Conservation (phyloP, 2,888 invertebrate species). For the Proisotoma minuta region DNA sequence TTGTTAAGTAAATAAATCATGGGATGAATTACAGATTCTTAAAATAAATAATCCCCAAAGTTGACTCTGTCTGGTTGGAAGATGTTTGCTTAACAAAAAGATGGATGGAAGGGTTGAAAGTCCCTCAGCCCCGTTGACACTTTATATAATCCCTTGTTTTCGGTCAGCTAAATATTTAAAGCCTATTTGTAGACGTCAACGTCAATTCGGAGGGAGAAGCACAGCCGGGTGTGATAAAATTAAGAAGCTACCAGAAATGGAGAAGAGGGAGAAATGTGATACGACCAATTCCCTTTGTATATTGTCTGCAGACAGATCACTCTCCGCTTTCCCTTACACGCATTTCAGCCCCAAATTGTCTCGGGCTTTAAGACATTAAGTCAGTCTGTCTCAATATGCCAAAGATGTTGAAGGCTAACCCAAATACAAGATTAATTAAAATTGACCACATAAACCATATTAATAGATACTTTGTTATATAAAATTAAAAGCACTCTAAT, state of each 20-base stretch:
- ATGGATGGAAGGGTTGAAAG: neutral
- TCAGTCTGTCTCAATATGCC: too few species aligned
- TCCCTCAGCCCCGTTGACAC: conserved; percentile 21
- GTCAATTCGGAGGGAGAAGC: conserved; percentile 26
- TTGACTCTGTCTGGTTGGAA: neutral
- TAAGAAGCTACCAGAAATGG: conserved; percentile 6
- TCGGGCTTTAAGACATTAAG: too few species aligned
- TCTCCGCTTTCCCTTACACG: too few species aligned
- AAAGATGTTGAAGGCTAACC: too few species aligned
- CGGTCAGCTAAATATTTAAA: conserved; percentile 37
- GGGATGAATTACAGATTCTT: neutral
- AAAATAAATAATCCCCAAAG: neutral
- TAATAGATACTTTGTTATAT: too few species aligned
- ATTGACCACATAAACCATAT: too few species aligned
- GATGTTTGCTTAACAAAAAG: neutral
- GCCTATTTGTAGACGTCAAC: conserved; percentile 34
- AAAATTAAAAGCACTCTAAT: conserved; percentile 18
- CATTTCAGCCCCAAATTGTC: too few species aligned
- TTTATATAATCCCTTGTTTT: conserved; percentile 28
- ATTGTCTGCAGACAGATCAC: too few species aligned
- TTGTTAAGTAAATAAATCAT: neutral
- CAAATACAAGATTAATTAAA: too few species aligned
- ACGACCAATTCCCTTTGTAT: conserved; percentile 15
- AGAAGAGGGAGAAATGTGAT: conserved; percentile 30
- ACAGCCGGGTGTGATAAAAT: conserved; percentile 31